A percentile compares a stretch with the other conserved stretches of the same genome.
phyloP scores from a whole-genome alignment of 2,797 vertebrate species.

The Acestrorhynchus altus region DNA sequence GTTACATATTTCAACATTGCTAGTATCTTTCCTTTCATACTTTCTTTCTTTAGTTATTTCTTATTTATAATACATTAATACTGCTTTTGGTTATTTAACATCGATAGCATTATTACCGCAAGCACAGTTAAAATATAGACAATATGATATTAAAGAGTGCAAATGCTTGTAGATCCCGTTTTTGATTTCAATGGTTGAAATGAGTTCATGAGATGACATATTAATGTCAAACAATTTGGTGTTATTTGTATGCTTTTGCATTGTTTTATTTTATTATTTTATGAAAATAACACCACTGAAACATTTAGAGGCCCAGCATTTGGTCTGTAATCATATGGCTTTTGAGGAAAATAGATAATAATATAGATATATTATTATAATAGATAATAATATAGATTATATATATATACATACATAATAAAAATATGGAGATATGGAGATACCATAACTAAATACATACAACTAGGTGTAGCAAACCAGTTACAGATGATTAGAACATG shows the following conservation, averaged over 20 bases:
- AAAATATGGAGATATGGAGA: no score
- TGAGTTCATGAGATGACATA: background rate
- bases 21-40: background rate
- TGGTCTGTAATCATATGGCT: background rate
- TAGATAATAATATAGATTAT: no score
- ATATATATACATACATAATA: no score
- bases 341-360: background rate
- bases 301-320: background rate
- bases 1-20: background rate
- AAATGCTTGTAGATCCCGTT: constrained; percentile 17
- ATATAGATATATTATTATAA: no score
- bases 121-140: background rate
- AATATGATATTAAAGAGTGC: constrained; percentile 23
- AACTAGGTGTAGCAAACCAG: no score
- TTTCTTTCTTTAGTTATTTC: background rate
- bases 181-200: background rate
- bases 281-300: background rate
- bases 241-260: background rate
- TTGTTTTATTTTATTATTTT: no score
- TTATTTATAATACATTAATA: background rate
- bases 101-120: background rate
- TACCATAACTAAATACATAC: no score
- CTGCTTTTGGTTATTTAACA: background rate
- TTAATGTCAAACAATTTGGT: background rate
- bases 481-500: no score